Base-by-base conservation (phyloP, 2,797 vertebrate species). In the Tragopan temminckii region DNA sequence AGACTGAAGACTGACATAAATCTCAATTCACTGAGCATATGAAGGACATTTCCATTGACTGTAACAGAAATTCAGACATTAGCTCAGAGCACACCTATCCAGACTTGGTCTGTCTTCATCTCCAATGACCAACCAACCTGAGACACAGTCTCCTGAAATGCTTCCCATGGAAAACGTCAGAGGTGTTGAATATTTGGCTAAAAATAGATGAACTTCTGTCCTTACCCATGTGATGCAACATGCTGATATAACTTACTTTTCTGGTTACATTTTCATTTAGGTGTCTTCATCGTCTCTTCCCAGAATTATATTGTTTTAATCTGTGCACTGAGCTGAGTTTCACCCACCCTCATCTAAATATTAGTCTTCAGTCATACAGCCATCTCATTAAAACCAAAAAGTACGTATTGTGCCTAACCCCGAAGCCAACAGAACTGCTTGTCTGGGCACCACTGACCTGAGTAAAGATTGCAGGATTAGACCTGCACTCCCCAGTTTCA, bases 381-480 rank as follows among this genome's bases (percentile, higher is more conserved):
- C 7, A 3, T 79, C 46, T 92, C 82, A 94, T 96, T 96, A 94
- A 94, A 92, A 84, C 20, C 43, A 81, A 91, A 85, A 87, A 79
- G 76, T 46, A 62, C 0, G 0, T 70, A 72, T 53, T 79, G 63
- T 94, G 69, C 69, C 55, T 92, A 81, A 94, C 77, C 92, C 87
- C 31, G 59, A 88, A 95, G 87, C 90, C 87, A 89, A n/a, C 50
- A 90, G 92, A 72, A 61, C 58, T 93, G 90, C 89, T 95, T 95
- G 93, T 85, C 72, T 85, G 85, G 89, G 84, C 92, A 83, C 85
- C 78, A 25, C 92, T 95, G 92, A 72, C 95, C 92, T 85, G 79
- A 75, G 93, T 64, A 76, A 69, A 93, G 90, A 87, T 72, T 92
- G 88, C 96, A 95, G 93, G 94, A 97, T 94, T 80, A 85, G 95